phyloP scores from a whole-genome alignment of 2,797 vertebrate genomes.

The Halcyon badia region DNA sequence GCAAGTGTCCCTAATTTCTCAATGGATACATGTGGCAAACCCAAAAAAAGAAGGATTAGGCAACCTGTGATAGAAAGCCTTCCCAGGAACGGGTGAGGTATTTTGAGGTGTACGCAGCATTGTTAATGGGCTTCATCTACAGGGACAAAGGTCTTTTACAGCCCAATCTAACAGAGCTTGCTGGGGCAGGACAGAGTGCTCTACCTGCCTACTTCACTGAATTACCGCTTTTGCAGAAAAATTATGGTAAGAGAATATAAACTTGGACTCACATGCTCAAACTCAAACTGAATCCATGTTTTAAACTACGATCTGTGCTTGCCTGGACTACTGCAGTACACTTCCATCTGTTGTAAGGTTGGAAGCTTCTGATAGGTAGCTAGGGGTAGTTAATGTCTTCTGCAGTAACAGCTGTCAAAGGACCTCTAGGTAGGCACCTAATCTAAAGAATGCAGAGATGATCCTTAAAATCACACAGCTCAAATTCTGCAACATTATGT shows the following conservation, averaged over 20 bases:
- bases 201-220: neutral
- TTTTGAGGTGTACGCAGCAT: neutral
- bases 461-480: neutral
- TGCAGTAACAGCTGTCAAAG: neutral
- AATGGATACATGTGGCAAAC: neutral
- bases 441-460: neutral
- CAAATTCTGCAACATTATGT: neutral
- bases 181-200: neutral
- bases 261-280: neutral
- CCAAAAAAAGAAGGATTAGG: neutral
- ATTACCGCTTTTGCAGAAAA: neutral
- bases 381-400: neutral
- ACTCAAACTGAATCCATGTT: neutral
- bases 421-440: neutral
- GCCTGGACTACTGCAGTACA: neutral
- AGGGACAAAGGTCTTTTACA: neutral
- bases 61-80: neutral
- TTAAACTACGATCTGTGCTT: fast-evolving
- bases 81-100: neutral
- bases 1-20: neutral
- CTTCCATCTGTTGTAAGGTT: neutral
- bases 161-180: neutral
- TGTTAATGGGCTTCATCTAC: neutral
- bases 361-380: neutral
- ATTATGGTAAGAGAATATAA: neutral